Conservation (phyloP, 1,140 invertebrate species). For the Diachasma alloeum region DNA sequence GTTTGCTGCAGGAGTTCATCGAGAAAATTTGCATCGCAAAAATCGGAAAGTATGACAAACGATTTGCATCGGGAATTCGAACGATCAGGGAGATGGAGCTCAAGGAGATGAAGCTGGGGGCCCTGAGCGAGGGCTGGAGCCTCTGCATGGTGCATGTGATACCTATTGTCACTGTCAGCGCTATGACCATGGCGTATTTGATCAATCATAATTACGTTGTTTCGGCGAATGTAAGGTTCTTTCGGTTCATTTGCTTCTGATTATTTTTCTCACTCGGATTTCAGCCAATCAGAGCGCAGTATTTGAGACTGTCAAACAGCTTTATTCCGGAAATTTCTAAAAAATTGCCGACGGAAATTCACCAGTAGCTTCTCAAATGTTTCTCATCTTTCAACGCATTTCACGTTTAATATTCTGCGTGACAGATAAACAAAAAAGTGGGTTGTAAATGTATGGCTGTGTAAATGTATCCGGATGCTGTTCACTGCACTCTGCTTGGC, state of each 20-base stretch:
- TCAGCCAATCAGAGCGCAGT: no score
- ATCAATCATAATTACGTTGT: constrained; percentile 26
- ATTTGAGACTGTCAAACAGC: no score
- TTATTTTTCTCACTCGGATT: no score
- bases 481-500: no score
- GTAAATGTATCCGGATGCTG: no score
- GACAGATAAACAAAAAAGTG: no score
- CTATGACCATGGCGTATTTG: constrained; percentile 33
- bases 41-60: constrained; percentile 38
- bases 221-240: constrained; percentile 25
- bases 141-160: constrained; percentile 42
- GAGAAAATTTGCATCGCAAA: constrained; percentile 40
- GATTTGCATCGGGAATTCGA: constrained; percentile 28
- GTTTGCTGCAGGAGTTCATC: constrained; percentile 38
- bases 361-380: no score
- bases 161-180: constrained; percentile 37
- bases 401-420: no score
- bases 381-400: no score
- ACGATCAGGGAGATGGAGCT: constrained; percentile 36
- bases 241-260: background rate
- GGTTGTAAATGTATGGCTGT: no score
- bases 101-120: constrained; percentile 36
- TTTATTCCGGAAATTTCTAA: no score
- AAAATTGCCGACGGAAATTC: no score
- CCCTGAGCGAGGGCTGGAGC: constrained; percentile 40